Percentiles rank a stretch among this genome's conserved stretches.
Conservation (phyloP, 2,888 invertebrate genomes). For the Lacanobia wlatinum region DNA sequence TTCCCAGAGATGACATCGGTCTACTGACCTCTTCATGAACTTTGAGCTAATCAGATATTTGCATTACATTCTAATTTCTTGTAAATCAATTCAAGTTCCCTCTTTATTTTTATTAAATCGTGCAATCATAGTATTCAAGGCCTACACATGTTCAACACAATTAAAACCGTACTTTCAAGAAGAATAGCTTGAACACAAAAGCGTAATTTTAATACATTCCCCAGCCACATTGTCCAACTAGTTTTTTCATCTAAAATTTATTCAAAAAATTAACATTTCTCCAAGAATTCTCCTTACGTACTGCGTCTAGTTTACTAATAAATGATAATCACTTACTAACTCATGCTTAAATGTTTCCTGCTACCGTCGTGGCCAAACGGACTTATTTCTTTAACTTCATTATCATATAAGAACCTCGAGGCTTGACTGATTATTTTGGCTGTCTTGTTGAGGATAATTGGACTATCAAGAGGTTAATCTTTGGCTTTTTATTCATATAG, state of each 20-base stretch:
- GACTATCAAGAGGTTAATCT: conserved; percentile 55
- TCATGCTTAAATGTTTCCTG: conserved; percentile 86
- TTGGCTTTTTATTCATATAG: conserved; percentile 41
- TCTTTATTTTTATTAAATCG: background rate
- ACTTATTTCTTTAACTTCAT: conserved; percentile 84
- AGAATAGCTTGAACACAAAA: background rate
- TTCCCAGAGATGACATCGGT: background rate
- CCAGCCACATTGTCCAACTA: conserved; percentile 30
- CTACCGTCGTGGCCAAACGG: conserved; percentile 82
- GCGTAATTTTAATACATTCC: conserved; percentile 24
- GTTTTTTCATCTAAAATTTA: conserved; percentile 47
- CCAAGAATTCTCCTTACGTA: conserved; percentile 47
- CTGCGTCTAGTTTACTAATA: conserved; percentile 76
- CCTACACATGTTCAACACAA: background rate
- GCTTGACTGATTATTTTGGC: conserved; percentile 75
- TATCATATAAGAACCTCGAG: conserved; percentile 79
- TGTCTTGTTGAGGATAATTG: conserved; percentile 61
- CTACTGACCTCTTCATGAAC: background rate
- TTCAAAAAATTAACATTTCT: conserved; percentile 74
- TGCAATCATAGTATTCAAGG: background rate
- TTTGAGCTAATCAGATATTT: background rate
- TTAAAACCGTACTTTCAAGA: background rate
- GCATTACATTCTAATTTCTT: background rate
- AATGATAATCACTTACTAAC: conserved; percentile 87
- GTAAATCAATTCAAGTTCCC: background rate